phyloP scores from a whole-genome alignment of 2,888 invertebrate genomes.

The Drosophila fulvimacula region DNA sequence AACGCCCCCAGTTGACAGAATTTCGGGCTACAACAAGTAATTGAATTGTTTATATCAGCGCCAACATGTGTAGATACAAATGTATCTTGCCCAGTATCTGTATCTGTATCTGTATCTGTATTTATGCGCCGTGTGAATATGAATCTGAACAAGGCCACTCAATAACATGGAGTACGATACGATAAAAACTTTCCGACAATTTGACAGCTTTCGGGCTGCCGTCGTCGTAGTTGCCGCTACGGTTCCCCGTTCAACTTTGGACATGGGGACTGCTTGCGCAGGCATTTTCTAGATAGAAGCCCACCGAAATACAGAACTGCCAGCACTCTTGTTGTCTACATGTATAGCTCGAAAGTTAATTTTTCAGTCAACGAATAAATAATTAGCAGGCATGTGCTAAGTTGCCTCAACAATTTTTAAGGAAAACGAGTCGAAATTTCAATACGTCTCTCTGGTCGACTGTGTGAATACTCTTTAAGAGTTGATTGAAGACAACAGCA shows the following conservation, averaged over 20 bases:
- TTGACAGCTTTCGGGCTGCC: slow-evolving; percentile 72
- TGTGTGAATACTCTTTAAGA: slow-evolving; percentile 24
- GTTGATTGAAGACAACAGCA: neutral
- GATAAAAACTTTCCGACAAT: slow-evolving; percentile 69
- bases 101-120: slow-evolving; percentile 14
- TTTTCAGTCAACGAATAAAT: slow-evolving; percentile 81
- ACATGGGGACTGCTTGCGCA: slow-evolving; percentile 28
- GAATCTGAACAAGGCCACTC: slow-evolving; percentile 78
- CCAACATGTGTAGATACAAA: slow-evolving; percentile 75
- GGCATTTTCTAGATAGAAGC: slow-evolving; percentile 46
- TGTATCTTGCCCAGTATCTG: slow-evolving; percentile 58
- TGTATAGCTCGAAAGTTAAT: slow-evolving; percentile 70
- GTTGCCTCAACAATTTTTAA: slow-evolving; percentile 65
- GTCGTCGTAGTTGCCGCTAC: slow-evolving; percentile 31
- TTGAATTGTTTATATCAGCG: slow-evolving; percentile 77
- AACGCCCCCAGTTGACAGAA: slow-evolving; percentile 43
- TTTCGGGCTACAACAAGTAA: slow-evolving; percentile 74
- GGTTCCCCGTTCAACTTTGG: slow-evolving; percentile 37
- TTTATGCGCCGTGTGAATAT: slow-evolving; percentile 44
- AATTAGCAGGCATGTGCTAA: slow-evolving; percentile 77
- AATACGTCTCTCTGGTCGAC: slow-evolving; percentile 8
- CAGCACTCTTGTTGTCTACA: slow-evolving; percentile 66
- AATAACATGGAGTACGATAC: slow-evolving; percentile 71
- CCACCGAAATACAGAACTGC: slow-evolving; percentile 23
- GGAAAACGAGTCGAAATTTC: slow-evolving; percentile 33